A percentile compares a stretch with the other conserved stretches of the same genome.
phyloP scores from a whole-genome alignment of 2,888 invertebrate species.

The Siphonodentalium dalli region DNA sequence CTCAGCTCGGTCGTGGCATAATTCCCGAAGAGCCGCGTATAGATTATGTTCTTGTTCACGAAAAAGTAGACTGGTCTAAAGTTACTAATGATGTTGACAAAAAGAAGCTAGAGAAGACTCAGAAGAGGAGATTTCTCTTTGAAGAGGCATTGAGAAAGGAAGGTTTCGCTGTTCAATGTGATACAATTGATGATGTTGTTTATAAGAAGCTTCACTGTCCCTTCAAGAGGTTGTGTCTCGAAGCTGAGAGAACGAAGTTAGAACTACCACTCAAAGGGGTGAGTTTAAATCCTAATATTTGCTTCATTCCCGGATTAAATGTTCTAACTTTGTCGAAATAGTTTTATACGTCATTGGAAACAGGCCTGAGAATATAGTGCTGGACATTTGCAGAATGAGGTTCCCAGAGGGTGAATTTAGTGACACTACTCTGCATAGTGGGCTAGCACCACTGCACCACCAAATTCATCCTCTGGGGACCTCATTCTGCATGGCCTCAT shows the following conservation, averaged over 20 bases:
- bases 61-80: constrained; percentile 24
- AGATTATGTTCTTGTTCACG: constrained; percentile 58
- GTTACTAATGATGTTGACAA: constrained; percentile 23
- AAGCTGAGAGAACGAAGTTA: constrained; percentile 60
- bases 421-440: too few species aligned
- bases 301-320: too few species aligned
- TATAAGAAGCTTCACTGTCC: constrained; percentile 57
- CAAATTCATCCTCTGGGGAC: too few species aligned
- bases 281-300: constrained; percentile 19
- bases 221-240: constrained; percentile 57
- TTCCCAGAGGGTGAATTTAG: too few species aligned
- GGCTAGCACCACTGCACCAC: too few species aligned
- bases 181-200: constrained; percentile 33
- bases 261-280: constrained; percentile 64
- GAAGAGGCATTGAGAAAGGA: constrained; percentile 43
- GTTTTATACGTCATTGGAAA: too few species aligned
- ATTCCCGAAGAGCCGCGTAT: constrained; percentile 50
- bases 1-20: constrained; percentile 36
- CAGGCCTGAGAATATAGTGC: too few species aligned
- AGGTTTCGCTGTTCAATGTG: constrained; percentile 50
- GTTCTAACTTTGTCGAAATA: too few species aligned
- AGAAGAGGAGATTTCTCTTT: constrained; percentile 39
- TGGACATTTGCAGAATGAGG: too few species aligned
- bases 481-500: too few species aligned
- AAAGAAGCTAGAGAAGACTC: constrained; percentile 22